Base-by-base conservation (phyloP, 2,797 vertebrate species). In the Staurois parvus region DNA sequence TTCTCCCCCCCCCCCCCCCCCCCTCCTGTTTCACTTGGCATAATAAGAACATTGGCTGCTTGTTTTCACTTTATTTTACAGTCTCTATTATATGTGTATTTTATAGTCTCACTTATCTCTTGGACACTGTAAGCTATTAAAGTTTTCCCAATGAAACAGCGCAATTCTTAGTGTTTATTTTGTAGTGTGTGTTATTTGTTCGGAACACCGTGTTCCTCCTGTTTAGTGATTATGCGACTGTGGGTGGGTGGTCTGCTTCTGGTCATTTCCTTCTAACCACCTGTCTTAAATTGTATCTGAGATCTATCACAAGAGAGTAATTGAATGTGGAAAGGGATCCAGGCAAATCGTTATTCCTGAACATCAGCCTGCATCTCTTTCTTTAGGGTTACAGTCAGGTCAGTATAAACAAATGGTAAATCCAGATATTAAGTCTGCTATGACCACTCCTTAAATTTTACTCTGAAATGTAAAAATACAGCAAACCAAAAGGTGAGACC, bases 391-490 rank as follows among this genome's bases (percentile, higher is more conserved):
- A 72, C 0, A 78, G 28, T 62, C 45, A 78, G 67, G 67, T 82
- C 85, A 70, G 85, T 82, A 72, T 72, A 81, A 86, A 78, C 79
- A 86, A 73, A 82, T 86, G 85, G 73, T 86, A 86, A 77, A 72
- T 82, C 68, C 48, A 77, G 73, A 76, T 81, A 81, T 62, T 76
- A 76, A 76, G 74, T 73, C 68, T 48, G 72, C 37, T 45, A 69
- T 66, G 34, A 56, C 73, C 85, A 86, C 85, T 86, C 85, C 85
- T 86, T 70, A 69, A 72, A 76, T 82, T 82, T 21, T 72, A 76
- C 28, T 75, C 40, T 37, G 62, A 17, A 28, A 72, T 67, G 56
- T 52, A 34, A 85, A 85, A 79, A 85, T 52, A 86, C 24, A 72
- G 68, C 52, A 70, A 66, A n/a, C 45, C 66, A 72, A 37, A 34